Evolutionary conservation across 2,113 vertebrate genomes (phyloP).

Genomic region (Raja brachyura): DNA sequence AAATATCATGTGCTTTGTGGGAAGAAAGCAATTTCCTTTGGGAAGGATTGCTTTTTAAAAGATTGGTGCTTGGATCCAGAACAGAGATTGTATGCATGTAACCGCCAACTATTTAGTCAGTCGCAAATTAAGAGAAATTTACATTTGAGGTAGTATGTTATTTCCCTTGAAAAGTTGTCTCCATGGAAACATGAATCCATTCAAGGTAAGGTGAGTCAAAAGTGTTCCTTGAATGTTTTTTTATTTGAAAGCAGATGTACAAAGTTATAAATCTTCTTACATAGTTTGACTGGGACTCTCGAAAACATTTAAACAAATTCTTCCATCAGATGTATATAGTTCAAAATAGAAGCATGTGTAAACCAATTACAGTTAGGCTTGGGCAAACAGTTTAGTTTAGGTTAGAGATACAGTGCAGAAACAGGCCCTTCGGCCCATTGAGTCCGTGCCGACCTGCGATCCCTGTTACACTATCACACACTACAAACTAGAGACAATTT

Average conservation of each 20-base stretch:
- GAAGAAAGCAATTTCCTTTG: slow-evolving; percentile 21
- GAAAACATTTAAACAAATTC: background rate
- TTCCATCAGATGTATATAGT: background rate
- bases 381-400: background rate
- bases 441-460: no score
- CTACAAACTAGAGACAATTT: no score
- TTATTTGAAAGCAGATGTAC: background rate
- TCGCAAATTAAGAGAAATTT: slow-evolving; percentile 25
- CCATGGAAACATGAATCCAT: slow-evolving; percentile 10
- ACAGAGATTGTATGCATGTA: slow-evolving; percentile 11
- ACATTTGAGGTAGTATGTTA: background rate
- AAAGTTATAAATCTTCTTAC: background rate
- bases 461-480: no score
- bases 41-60: slow-evolving; percentile 24
- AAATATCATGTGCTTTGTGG: slow-evolving; percentile 13
- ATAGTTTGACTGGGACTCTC: background rate
- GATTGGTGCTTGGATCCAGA: background rate
- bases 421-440: no score
- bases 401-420: no score
- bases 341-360: background rate
- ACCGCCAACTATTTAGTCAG: background rate
- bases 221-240: background rate
- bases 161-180: background rate
- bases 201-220: background rate
- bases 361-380: background rate